Evolutionary conservation across 2,113 vertebrate genomes (phyloP).

Genomic region (Spea multiplicata): DNA sequence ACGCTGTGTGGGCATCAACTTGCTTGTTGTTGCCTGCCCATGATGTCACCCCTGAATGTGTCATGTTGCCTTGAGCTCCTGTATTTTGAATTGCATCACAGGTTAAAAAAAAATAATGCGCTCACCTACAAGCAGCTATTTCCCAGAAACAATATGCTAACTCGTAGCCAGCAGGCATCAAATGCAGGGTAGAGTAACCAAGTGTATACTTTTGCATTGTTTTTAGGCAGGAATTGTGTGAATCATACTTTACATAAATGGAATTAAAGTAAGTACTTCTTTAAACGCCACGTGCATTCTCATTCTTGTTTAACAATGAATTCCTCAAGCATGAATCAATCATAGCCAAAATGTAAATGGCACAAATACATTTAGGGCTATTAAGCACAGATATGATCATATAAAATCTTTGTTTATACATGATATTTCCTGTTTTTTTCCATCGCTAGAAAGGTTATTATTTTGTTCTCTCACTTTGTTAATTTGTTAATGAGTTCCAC

Average conservation of each 20-base stretch:
- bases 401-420: background rate
- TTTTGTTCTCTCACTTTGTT: too few species aligned
- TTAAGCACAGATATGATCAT: background rate
- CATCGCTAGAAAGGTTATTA: background rate
- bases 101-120: constrained; percentile 28
- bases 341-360: background rate
- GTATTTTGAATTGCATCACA: constrained; percentile 32
- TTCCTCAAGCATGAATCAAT: background rate
- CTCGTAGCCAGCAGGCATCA: background rate
- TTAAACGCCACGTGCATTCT: background rate
- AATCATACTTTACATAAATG: background rate
- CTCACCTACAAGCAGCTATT: constrained; percentile 16
- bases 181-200: background rate
- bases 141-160: background rate
- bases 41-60: constrained; percentile 34
- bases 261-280: background rate
- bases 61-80: constrained; percentile 31
- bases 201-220: background rate
- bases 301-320: background rate
- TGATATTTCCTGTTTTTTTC: background rate
- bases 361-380: background rate
- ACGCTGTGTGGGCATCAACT: constrained; percentile 20
- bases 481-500: too few species aligned
- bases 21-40: constrained; percentile 34
- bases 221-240: background rate